These are phyloP conservation scores for fruit fly (Drosophila melanogaster) DNA, from an alignment of 1,140 invertebrate genomes.

Conservation along the genomic window DNA sequence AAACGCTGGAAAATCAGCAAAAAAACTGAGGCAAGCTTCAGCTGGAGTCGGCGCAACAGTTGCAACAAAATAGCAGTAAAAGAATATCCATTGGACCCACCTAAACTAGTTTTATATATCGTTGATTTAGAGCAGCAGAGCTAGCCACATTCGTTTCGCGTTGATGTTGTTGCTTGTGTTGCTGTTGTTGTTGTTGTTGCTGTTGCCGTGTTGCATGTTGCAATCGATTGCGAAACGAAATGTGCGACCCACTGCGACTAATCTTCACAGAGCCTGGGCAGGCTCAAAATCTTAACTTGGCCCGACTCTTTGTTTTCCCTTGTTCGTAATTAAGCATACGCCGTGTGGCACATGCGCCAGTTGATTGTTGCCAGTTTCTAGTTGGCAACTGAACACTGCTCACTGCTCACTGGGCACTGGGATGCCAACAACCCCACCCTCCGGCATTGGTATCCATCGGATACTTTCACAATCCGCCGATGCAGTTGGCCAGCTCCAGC, in stretches of 20 bases:
- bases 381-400: not conserved
- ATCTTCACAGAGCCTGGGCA: conserved; percentile 68
- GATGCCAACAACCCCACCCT: conserved; percentile 63
- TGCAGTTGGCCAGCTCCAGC: conserved; percentile 69
- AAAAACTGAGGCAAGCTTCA: conserved; percentile 29
- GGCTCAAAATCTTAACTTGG: conserved; percentile 43
- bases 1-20: conserved; percentile 12
- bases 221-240: conserved; percentile 83
- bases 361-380: conserved; percentile 4
- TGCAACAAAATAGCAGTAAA: conserved; percentile 81
- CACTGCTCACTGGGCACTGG: conserved; percentile 17
- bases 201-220: conserved; percentile 73
- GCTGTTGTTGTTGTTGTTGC: conserved; percentile 39
- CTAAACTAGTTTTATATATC: conserved; percentile 83
- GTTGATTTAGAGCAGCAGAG: conserved; percentile 74
- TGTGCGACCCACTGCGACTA: conserved; percentile 82
- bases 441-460: conserved; percentile 48
- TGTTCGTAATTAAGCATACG: conserved; percentile 82
- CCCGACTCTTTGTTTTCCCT: conserved; percentile 59
- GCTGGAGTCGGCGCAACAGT: conserved; percentile 39
- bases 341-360: conserved; percentile 70
- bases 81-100: conserved; percentile 84
- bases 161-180: conserved; percentile 40
- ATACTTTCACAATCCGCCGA: conserved; percentile 78
- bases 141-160: conserved; percentile 76